Evolutionary conservation across 2,113 vertebrate genomes (phyloP).

Genomic region (Brachypteracias leptosomus): DNA sequence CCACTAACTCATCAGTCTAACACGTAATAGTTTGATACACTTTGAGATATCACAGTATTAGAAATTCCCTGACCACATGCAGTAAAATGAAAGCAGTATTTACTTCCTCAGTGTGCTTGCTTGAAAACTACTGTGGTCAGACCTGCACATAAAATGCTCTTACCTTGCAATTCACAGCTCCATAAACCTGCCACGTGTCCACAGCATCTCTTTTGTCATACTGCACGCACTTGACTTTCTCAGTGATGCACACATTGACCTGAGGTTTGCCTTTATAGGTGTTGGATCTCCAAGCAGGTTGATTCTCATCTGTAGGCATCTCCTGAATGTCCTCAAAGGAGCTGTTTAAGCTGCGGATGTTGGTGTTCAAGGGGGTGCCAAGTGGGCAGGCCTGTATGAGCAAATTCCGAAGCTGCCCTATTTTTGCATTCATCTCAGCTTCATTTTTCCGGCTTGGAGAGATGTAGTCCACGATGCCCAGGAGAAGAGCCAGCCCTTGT

Average conservation of each 20-base stretch:
- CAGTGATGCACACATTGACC: conserved; percentile 83
- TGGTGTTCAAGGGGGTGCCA: conserved; percentile 84
- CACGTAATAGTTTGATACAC: neutral
- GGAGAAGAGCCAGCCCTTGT: conserved; percentile 83
- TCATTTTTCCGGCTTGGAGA: conserved; percentile 75
- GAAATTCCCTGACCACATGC: neutral
- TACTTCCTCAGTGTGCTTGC: neutral
- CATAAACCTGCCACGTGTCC: conserved; percentile 91
- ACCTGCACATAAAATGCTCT: conserved; percentile 32
- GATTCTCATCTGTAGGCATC: conserved; percentile 75
- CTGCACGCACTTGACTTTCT: conserved; percentile 91
- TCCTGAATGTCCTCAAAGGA: conserved; percentile 65
- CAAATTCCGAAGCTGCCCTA: conserved; percentile 79
- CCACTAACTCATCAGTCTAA: neutral
- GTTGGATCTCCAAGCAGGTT: conserved; percentile 87
- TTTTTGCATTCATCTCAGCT: conserved; percentile 75
- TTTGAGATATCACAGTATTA: neutral
- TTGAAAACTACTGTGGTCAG: neutral
- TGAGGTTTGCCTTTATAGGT: conserved; percentile 85
- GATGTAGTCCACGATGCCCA: conserved; percentile 83
- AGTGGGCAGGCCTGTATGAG: conserved; percentile 88
- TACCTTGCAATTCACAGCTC: conserved; percentile 91
- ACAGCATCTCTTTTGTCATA: conserved; percentile 83
- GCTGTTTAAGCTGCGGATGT: conserved; percentile 67
- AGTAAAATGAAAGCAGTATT: neutral